These are phyloP conservation scores for Elaphurus davidianus DNA, from an alignment of 2,113 vertebrate species.

Conservation along the genomic window DNA sequence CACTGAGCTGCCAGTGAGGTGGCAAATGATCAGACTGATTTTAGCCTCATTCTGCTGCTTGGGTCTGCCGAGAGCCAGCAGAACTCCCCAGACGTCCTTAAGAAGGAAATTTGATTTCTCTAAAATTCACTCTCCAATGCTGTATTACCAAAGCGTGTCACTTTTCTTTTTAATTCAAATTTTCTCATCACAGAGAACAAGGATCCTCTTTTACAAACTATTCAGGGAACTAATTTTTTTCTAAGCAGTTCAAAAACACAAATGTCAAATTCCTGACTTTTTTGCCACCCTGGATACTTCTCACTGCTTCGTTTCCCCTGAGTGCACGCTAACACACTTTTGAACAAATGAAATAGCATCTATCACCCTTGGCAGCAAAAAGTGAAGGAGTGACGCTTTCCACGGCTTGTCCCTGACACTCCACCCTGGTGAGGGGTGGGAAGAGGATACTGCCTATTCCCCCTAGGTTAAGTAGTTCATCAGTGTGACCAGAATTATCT, in stretches of 20 bases:
- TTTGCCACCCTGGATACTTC: background rate
- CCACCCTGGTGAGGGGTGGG: background rate
- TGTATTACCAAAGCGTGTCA: background rate
- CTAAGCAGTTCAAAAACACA: background rate
- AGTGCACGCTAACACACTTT: background rate
- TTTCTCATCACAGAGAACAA: background rate
- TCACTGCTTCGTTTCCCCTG: background rate
- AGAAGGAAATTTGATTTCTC: background rate
- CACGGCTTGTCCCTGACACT: background rate
- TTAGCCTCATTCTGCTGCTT: background rate
- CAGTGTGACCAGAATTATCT: background rate
- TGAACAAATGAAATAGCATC: background rate
- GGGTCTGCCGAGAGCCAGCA: background rate
- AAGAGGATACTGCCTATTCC: background rate
- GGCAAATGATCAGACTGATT: background rate
- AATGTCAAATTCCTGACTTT: slow-evolving; percentile 21
- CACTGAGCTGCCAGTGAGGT: background rate
- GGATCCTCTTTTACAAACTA: background rate
- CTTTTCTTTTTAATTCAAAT: slow-evolving; percentile 25
- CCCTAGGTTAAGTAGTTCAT: background rate
- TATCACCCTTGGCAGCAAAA: background rate
- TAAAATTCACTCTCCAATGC: background rate
- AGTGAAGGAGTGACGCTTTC: background rate
- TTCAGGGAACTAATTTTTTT: slow-evolving; percentile 12
- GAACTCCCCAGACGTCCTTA: background rate